Conservation (phyloP, 92 coral and sea anemone genomes). For the Heteractis magnifica region DNA sequence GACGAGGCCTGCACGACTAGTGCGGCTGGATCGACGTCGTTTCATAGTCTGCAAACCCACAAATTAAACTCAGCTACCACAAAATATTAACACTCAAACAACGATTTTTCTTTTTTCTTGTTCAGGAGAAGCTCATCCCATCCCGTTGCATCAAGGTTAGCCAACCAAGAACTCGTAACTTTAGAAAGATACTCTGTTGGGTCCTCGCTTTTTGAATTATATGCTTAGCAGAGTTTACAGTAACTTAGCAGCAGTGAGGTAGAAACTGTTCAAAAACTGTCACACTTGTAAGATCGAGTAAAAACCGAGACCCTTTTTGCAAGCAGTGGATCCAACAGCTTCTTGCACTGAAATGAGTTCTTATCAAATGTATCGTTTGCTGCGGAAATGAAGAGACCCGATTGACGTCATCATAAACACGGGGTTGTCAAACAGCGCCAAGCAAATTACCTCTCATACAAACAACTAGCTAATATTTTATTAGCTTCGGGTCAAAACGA, state of each 20-base stretch:
- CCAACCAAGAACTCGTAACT: neutral
- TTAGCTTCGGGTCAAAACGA: neutral
- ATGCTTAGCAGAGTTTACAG: too few relatives aligned
- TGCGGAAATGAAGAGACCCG: constrained; percentile 20
- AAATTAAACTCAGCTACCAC: neutral
- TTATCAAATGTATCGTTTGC: constrained; percentile 20
- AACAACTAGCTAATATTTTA: neutral
- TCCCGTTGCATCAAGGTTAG: neutral
- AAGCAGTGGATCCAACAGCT: neutral
- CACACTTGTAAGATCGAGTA: neutral
- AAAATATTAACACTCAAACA: neutral
- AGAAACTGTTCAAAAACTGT: neutral
- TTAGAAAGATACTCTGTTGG: too few relatives aligned
- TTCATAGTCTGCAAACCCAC: constrained; percentile 47
- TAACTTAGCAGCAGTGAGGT: neutral
- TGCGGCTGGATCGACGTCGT: constrained; percentile 60
- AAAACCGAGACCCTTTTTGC: neutral
- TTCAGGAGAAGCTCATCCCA: neutral
- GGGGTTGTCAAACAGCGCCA: constrained; percentile 4
- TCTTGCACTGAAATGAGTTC: constrained; percentile 2
- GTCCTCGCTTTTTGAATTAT: too few relatives aligned
- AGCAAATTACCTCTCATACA: neutral
- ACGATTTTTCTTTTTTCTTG: neutral
- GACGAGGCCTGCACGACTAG: constrained; percentile 71
- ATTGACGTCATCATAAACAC: constrained; percentile 48